These are phyloP conservation scores for Pelvicachromis taeniatus DNA, from an alignment of 2,113 vertebrate species.

Conservation along the genomic window DNA sequence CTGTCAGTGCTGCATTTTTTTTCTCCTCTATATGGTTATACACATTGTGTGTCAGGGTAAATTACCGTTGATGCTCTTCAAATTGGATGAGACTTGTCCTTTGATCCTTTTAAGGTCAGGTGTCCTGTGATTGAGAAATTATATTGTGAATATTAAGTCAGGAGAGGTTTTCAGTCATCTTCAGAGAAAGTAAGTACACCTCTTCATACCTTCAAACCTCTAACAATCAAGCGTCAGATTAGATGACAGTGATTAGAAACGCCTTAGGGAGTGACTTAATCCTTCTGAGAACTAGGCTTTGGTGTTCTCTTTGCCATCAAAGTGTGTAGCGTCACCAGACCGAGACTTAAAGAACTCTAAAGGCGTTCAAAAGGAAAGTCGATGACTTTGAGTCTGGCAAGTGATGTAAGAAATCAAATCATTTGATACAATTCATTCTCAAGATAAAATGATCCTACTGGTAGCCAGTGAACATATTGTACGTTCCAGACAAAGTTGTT, in stretches of 20 bases:
- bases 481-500: neutral
- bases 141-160: neutral
- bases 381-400: neutral
- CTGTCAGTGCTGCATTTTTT: neutral
- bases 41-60: neutral
- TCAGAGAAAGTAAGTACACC: neutral
- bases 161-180: neutral
- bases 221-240: neutral
- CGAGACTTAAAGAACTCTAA: neutral
- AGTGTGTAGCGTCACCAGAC: neutral
- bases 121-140: neutral
- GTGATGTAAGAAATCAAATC: neutral
- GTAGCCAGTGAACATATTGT: neutral
- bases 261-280: neutral
- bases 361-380: neutral
- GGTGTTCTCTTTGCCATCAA: neutral
- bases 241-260: neutral
- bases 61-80: neutral
- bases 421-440: neutral
- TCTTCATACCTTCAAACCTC: neutral
- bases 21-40: neutral
- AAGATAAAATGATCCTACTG: neutral
- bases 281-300: neutral
- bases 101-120: neutral
- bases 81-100: neutral